These are phyloP conservation scores for Triops cancriformis DNA, from an alignment of 1,140 invertebrate genomes.

Conservation along the genomic window DNA sequence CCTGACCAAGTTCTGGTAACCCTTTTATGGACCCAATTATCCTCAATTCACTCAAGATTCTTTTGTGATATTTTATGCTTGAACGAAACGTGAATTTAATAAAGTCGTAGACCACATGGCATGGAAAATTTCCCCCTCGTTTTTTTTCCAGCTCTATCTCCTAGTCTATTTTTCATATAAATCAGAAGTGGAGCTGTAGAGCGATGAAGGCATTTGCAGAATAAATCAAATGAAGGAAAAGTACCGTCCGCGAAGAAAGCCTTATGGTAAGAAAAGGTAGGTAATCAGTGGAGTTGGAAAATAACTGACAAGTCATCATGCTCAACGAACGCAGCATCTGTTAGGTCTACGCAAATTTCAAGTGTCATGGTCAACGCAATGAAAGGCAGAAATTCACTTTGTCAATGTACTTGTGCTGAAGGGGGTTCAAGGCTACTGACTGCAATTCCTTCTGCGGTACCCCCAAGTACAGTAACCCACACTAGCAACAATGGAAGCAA, in stretches of 20 bases:
- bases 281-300: background rate
- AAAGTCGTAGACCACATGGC: background rate
- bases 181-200: background rate
- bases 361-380: background rate
- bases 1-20: conserved; percentile 6
- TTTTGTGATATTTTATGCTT: background rate
- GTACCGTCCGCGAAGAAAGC: background rate
- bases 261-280: background rate
- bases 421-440: background rate
- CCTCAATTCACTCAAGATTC: background rate
- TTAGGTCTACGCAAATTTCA: background rate
- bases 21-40: conserved; percentile 4
- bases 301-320: background rate
- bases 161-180: background rate
- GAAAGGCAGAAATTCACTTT: background rate
- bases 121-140: background rate
- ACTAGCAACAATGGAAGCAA: background rate
- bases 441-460: background rate
- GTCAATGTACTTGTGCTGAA: background rate
- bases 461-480: background rate
- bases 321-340: background rate
- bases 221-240: background rate
- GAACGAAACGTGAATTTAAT: background rate
- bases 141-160: background rate
- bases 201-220: background rate